phyloP scores from a whole-genome alignment of 2,888 invertebrate genomes.

The Rhagium mordax region DNA sequence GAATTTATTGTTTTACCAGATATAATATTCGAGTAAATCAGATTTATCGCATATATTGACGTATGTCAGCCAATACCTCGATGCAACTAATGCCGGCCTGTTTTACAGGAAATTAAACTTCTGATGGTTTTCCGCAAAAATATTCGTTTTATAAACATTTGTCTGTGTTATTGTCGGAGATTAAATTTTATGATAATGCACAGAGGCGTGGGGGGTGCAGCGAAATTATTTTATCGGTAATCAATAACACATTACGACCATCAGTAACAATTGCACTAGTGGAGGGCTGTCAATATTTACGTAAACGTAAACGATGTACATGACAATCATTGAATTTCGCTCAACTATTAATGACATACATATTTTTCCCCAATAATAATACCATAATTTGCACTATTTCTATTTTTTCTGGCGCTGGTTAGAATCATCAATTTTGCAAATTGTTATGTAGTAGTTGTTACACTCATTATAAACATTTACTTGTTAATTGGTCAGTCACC shows the following conservation, averaged over 20 bases:
- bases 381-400: too few relatives aligned
- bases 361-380: too few relatives aligned
- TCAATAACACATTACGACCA: neutral
- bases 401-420: too few relatives aligned
- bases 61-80: constrained; percentile 10
- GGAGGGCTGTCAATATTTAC: too few relatives aligned
- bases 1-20: constrained; percentile 14
- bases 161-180: neutral
- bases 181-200: neutral
- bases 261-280: neutral
- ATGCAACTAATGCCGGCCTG: neutral
- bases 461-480: too few relatives aligned
- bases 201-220: neutral
- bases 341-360: too few relatives aligned
- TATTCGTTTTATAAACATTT: neutral
- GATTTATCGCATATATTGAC: constrained; percentile 8
- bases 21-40: constrained; percentile 21
- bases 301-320: too few relatives aligned
- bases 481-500: too few relatives aligned
- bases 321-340: too few relatives aligned
- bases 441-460: too few relatives aligned
- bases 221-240: neutral
- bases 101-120: constrained; percentile 24
- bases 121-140: neutral
- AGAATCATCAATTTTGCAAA: too few relatives aligned